Evolutionary conservation across 2,888 invertebrate genomes (phyloP).

Genomic region (Papilio protenor): DNA sequence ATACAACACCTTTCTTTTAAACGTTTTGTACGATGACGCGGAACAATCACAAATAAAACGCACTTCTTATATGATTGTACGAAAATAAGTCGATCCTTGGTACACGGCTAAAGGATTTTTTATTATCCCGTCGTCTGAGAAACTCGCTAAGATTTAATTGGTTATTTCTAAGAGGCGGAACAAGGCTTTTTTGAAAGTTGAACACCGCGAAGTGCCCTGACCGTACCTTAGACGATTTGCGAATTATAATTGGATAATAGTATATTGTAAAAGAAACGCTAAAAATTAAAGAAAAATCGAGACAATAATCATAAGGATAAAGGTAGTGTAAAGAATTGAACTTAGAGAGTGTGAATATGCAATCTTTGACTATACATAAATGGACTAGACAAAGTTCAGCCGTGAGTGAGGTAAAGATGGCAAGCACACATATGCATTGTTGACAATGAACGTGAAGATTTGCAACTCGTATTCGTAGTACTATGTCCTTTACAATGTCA

Average conservation of each 20-base stretch:
- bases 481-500: slow-evolving; percentile 23
- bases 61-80: too few species aligned
- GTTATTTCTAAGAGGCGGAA: too few species aligned
- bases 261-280: background rate
- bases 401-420: too few species aligned
- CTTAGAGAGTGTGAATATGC: background rate
- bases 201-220: too few species aligned
- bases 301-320: background rate
- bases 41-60: too few species aligned
- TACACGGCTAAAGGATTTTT: too few species aligned
- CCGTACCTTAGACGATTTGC: background rate
- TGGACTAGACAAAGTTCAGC: background rate
- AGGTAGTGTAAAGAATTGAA: background rate
- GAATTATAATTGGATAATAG: background rate
- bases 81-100: too few species aligned
- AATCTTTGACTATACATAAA: background rate
- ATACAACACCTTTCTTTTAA: too few species aligned
- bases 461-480: background rate
- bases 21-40: too few species aligned
- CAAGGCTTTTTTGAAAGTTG: background rate
- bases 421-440: background rate
- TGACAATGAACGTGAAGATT: background rate
- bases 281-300: background rate
- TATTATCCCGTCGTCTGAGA: too few species aligned
- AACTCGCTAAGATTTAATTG: too few species aligned